Conservation (phyloP, 1,140 invertebrate species). For the Heterodera carotae region DNA sequence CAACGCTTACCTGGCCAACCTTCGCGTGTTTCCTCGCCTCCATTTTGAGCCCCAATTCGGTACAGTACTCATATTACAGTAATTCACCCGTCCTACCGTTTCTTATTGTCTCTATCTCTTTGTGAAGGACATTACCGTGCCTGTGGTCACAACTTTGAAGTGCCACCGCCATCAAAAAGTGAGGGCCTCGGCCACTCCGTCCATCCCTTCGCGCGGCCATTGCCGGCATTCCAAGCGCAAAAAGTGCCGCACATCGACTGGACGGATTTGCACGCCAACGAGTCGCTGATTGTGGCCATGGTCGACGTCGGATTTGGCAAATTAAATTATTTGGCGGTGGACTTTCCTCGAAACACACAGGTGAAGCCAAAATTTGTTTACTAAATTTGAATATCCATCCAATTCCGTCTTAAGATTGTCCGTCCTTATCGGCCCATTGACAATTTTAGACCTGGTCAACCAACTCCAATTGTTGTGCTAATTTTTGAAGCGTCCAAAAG, state of each 20-base stretch:
- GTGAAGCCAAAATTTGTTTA: conserved; percentile 31
- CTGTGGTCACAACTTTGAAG: conserved; percentile 59
- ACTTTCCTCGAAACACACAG: conserved; percentile 56
- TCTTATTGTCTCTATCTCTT: too few species aligned
- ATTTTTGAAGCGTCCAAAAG: conserved; percentile 44
- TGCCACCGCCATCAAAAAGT: neutral
- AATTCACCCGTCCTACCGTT: neutral
- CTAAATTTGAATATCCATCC: neutral
- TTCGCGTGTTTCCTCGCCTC: conserved; percentile 56
- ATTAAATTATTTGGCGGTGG: conserved; percentile 54
- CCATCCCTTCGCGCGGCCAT: conserved; percentile 53
- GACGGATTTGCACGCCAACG: conserved; percentile 51
- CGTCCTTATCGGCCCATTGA: conserved; percentile 44
- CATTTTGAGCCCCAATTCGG: conserved; percentile 49
- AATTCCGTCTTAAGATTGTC: neutral
- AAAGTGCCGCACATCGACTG: conserved; percentile 52
- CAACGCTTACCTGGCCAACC: conserved; percentile 52
- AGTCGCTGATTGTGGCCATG: conserved; percentile 48
- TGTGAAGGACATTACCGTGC: conserved; percentile 57
- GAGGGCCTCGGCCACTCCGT: conserved; percentile 35
- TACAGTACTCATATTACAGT: conserved; percentile 8
- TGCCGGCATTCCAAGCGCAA: conserved; percentile 51
- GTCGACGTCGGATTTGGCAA: conserved; percentile 60
- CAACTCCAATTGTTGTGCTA: conserved; percentile 57
- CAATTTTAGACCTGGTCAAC: conserved; percentile 55